Conservation (phyloP, 2,888 invertebrate species). For the Ethmia dodecea region DNA sequence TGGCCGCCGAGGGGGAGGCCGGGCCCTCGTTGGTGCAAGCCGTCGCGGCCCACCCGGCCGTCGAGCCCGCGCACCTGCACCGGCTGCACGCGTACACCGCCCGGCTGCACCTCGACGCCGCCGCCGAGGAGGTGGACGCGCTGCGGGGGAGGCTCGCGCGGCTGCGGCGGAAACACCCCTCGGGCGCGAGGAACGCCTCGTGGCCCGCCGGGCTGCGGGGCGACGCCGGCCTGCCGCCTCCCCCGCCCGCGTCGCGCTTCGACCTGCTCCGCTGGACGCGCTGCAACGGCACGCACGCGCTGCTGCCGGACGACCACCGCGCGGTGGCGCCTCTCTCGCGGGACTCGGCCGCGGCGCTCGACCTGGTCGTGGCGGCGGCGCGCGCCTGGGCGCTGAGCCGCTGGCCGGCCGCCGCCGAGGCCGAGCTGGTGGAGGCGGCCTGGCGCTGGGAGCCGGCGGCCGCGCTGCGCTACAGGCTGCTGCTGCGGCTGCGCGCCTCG, state of each 20-base stretch:
- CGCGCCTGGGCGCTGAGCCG: slow-evolving; percentile 35
- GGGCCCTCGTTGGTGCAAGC: slow-evolving; percentile 62
- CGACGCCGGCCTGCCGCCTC: slow-evolving; percentile 69
- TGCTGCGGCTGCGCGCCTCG: slow-evolving; percentile 23
- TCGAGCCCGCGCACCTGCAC: slow-evolving; percentile 79
- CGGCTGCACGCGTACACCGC: slow-evolving; percentile 85
- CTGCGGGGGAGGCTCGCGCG: slow-evolving; percentile 15
- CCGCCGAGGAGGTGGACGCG: not conserved
- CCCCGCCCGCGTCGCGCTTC: slow-evolving; percentile 66
- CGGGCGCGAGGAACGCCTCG: slow-evolving; percentile 79
- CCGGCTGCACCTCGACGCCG: slow-evolving; percentile 58
- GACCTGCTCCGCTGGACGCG: slow-evolving; percentile 92
- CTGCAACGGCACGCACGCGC: slow-evolving; percentile 90
- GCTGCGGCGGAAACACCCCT: slow-evolving; percentile 35
- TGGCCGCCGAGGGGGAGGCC: slow-evolving; percentile 25
- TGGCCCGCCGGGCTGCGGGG: slow-evolving; percentile 84
- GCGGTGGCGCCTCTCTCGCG: slow-evolving; percentile 80
- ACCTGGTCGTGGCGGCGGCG: slow-evolving; percentile 36
- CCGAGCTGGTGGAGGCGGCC: slow-evolving; percentile 44
- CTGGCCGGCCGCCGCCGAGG: slow-evolving; percentile 25
- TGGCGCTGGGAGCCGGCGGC: slow-evolving; percentile 52
- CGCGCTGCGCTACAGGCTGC: slow-evolving; percentile 45
- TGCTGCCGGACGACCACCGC: slow-evolving; percentile 88
- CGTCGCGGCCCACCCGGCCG: slow-evolving; percentile 81
- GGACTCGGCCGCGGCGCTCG: slow-evolving; percentile 23